Base-by-base conservation (phyloP, 2,888 invertebrate genomes). In the Criorhina ranunculi region DNA sequence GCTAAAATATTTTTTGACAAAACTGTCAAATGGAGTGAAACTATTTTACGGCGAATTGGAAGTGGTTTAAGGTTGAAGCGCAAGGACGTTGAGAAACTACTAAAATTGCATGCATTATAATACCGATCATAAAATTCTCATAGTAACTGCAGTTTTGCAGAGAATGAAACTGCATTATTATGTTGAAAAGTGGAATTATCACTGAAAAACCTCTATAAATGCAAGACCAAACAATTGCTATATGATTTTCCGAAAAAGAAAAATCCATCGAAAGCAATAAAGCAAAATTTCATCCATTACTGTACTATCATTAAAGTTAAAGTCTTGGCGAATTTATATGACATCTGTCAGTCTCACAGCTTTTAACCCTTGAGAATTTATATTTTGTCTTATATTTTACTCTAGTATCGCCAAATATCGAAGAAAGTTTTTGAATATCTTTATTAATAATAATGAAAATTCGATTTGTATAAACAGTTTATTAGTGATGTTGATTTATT, bases 371-470 rank as follows among this genome's bases (percentile, higher is more conserved):
- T 11, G 24, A 44, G 19, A 19, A 60, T 60, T 33, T 42, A 17
- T 60, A 42, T 59, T 69, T 77, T 60, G 51, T 76, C 35, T 51
- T 12, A 9, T 60, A 19, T 67, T 40, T 59, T 64, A 19, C 12
- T 19, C n/a, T n/a, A 15, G 12, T 44, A 24, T 55, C 35, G 9
- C 4, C 5, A 8, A 29, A 6, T 66, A 49, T 15, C 9, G 4
- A 24, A 7, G 17, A 49, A 53, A 77, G 53, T 77, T 40, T 11
- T 53, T 15, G 51, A 51, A 11, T 24, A n/a, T n/a, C n/a, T 15
- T n/a, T 51, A 66, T 24, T 12, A 59, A 72, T 44, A 53, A 76
- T 69, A 51, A 82, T 82, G 81, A 77, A 77, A 82, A 66, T 53
- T 59, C 57, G 59, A 60, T 77, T 59, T 12, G 19, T 60, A n/a